Evolutionary conservation across 2,113 vertebrate species (phyloP).

Genomic region (Pampusana beccarii): DNA sequence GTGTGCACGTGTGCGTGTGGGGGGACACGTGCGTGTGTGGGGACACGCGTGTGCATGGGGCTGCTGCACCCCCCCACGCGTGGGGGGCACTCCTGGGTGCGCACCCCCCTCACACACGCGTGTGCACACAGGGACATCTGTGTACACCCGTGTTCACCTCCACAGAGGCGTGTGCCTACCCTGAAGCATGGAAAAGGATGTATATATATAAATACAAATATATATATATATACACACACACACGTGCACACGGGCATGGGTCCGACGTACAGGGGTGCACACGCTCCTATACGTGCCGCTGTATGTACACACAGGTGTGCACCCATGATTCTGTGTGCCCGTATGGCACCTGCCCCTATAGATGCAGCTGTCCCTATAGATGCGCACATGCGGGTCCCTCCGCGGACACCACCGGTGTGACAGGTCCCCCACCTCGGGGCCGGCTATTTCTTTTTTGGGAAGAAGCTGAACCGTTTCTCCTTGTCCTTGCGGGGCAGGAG

Average conservation of each 20-base stretch:
- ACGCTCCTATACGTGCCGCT: background rate
- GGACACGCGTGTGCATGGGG: background rate
- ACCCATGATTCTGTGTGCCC: no score
- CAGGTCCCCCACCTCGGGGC: fast-evolving
- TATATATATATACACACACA: background rate
- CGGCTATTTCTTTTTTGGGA: slow-evolving; percentile 91
- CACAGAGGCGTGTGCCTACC: fast-evolving
- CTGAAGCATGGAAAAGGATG: background rate
- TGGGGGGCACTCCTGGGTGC: background rate
- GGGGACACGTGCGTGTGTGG: background rate
- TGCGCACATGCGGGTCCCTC: background rate
- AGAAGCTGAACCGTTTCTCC: slow-evolving; percentile 90
- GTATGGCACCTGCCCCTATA: background rate
- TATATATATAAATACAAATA: slow-evolving; percentile 17
- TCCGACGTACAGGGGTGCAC: background rate
- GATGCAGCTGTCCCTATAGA: background rate
- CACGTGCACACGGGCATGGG: background rate
- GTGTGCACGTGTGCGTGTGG: background rate
- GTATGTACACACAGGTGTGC: no score
- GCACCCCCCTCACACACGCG: no score
- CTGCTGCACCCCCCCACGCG: background rate
- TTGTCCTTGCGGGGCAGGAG: slow-evolving; percentile 82
- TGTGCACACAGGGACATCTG: background rate
- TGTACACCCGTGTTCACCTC: background rate
- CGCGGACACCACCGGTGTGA: background rate